phyloP scores from a whole-genome alignment of 2,113 vertebrate genomes.

The Triplophysa dalaica region DNA sequence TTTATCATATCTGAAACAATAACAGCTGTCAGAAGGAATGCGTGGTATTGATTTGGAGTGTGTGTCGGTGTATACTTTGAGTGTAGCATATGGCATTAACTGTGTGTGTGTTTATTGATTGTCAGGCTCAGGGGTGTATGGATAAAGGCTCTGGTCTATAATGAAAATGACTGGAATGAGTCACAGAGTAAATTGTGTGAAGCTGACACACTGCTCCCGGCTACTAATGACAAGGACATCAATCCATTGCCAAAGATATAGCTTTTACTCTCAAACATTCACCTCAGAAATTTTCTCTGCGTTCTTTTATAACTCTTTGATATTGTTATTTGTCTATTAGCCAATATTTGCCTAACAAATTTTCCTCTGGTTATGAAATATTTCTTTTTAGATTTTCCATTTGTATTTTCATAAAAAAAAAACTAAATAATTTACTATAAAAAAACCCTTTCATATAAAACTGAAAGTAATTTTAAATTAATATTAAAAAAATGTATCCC shows the following conservation, averaged over 20 bases:
- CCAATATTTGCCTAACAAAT: background rate
- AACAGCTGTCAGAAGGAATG: constrained; percentile 51
- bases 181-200: constrained; percentile 29
- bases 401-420: too few species aligned
- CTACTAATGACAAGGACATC: constrained; percentile 23
- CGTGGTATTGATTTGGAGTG: constrained; percentile 51
- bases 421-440: too few species aligned
- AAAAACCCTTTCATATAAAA: too few species aligned
- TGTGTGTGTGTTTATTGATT: constrained; percentile 50
- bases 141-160: constrained; percentile 44
- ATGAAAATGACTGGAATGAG: constrained; percentile 50
- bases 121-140: constrained; percentile 36
- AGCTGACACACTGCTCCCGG: constrained; percentile 18
- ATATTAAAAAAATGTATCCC: too few species aligned
- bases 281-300: background rate
- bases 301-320: background rate
- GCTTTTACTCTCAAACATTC: constrained; percentile 13
- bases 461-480: too few species aligned
- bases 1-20: constrained; percentile 57
- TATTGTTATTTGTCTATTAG: background rate
- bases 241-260: constrained; percentile 29
- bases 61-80: constrained; percentile 24
- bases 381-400: background rate
- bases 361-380: background rate
- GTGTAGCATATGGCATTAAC: constrained; percentile 9